Conservation (phyloP, 2,797 vertebrate genomes). For the Lerista edwardsae region DNA sequence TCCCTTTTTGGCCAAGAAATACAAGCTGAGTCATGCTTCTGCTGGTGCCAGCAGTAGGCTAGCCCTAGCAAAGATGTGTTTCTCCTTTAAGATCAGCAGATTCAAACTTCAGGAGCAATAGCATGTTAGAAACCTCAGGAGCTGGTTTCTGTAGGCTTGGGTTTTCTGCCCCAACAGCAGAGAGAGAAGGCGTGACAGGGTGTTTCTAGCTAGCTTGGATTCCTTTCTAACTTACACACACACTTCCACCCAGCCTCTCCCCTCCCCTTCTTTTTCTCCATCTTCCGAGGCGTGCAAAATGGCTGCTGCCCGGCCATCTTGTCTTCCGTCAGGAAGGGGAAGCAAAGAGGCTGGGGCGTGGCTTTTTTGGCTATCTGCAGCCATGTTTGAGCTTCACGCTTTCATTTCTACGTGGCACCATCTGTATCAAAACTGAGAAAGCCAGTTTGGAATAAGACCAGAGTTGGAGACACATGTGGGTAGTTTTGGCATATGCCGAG, state of each 20-base stretch:
- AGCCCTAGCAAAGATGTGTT: neutral
- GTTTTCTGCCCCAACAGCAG: neutral
- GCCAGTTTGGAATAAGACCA: constrained; percentile 66
- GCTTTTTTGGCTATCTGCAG: constrained; percentile 62
- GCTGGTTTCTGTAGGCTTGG: neutral
- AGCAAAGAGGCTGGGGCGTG: constrained; percentile 61
- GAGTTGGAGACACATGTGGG: constrained; percentile 69
- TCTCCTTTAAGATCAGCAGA: fast-evolving
- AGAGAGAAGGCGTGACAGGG: constrained; percentile 53
- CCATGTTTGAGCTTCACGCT: constrained; percentile 65
- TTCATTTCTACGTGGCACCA: constrained; percentile 66
- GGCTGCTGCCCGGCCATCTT: constrained; percentile 88
- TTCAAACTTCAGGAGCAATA: fast-evolving
- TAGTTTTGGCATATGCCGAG: constrained; percentile 70
- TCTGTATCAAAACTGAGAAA: constrained; percentile 53
- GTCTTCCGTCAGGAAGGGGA: constrained; percentile 77
- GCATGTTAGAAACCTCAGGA: constrained; percentile 25
- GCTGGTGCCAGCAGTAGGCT: neutral
- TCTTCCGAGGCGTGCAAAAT: constrained; percentile 82
- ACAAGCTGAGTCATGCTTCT: neutral
- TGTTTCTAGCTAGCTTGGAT: constrained; percentile 41
- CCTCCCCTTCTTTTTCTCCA: constrained; percentile 64
- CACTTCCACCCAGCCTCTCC: constrained; percentile 44
- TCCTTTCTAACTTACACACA: constrained; percentile 57
- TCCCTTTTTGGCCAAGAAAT: neutral